These are phyloP conservation scores for Hippocampus zosterae DNA, from an alignment of 2,113 vertebrate species.

Conservation along the genomic window DNA sequence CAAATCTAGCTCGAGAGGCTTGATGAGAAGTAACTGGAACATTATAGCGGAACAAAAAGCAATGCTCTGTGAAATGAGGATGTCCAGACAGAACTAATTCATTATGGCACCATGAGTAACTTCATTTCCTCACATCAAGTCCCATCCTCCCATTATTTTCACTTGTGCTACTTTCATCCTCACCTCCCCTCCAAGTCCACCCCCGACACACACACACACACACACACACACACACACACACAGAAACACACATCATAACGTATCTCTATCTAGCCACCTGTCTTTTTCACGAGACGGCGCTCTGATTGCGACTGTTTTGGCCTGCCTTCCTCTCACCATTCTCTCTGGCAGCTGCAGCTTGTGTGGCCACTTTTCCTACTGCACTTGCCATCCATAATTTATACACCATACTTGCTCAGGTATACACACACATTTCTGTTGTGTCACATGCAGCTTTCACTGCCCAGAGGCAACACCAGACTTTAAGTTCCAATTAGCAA, in stretches of 20 bases:
- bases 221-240: background rate
- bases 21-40: constrained; percentile 21
- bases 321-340: constrained; percentile 29
- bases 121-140: constrained; percentile 36
- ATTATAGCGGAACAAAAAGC: constrained; percentile 33
- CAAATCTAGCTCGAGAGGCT: constrained; percentile 11
- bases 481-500: constrained; percentile 76
- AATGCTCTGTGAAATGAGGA: constrained; percentile 37
- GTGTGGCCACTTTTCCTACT: constrained; percentile 54
- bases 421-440: constrained; percentile 22
- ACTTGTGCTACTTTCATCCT: constrained; percentile 16
- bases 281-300: constrained; percentile 29
- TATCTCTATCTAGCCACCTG: constrained; percentile 45
- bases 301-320: constrained; percentile 48
- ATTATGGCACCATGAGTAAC: constrained; percentile 48
- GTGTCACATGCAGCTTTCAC: constrained; percentile 46
- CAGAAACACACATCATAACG: background rate
- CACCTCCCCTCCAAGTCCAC: background rate
- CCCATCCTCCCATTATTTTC: constrained; percentile 39
- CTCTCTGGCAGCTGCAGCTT: constrained; percentile 50
- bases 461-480: constrained; percentile 70
- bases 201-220: background rate
- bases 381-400: constrained; percentile 60
- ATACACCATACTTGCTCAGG: constrained; percentile 22
- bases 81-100: constrained; percentile 48